These are phyloP conservation scores for Aselliscus stoliczkanus DNA, from an alignment of 2,797 vertebrate genomes.

Conservation along the genomic window DNA sequence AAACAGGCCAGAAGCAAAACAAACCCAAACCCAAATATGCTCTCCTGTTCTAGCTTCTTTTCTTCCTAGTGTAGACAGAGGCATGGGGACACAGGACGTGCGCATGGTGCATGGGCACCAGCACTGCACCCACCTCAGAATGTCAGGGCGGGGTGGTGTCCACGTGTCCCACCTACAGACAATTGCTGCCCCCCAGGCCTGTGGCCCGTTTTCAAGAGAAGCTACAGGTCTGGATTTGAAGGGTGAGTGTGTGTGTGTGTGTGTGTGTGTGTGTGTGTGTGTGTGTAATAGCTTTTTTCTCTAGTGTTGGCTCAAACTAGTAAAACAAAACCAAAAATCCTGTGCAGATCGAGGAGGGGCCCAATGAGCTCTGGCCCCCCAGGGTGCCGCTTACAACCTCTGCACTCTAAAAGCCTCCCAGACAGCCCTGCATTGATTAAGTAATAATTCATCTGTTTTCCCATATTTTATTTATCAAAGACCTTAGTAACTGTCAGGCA, in stretches of 20 bases:
- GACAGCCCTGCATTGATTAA: slow-evolving; percentile 32
- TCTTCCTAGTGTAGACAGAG: not conserved
- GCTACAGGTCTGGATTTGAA: not conserved
- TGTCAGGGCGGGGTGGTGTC: rapidly evolving
- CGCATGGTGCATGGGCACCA: rapidly evolving
- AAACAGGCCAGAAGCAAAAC: not conserved
- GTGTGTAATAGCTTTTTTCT: not conserved
- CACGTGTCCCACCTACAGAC: rapidly evolving
- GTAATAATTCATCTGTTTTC: slow-evolving; percentile 66
- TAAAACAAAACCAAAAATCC: not conserved
- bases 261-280: rapidly evolving
- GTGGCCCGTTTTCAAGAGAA: not conserved
- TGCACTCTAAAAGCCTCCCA: not conserved
- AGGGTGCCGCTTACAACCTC: not conserved
- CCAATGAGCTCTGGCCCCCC: not conserved
- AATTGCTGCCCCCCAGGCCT: not conserved
- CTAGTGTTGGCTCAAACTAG: not conserved
- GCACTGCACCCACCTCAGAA: rapidly evolving
- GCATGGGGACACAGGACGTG: rapidly evolving
- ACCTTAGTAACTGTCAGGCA: slow-evolving; percentile 41
- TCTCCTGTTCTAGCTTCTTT: not conserved
- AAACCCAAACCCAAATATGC: rapidly evolving
- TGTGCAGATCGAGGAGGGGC: not conserved
- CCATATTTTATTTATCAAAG: slow-evolving; percentile 72
- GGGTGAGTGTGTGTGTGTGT: rapidly evolving